Conservation (phyloP, 1,140 invertebrate genomes). For the Pogonus chalceus region DNA sequence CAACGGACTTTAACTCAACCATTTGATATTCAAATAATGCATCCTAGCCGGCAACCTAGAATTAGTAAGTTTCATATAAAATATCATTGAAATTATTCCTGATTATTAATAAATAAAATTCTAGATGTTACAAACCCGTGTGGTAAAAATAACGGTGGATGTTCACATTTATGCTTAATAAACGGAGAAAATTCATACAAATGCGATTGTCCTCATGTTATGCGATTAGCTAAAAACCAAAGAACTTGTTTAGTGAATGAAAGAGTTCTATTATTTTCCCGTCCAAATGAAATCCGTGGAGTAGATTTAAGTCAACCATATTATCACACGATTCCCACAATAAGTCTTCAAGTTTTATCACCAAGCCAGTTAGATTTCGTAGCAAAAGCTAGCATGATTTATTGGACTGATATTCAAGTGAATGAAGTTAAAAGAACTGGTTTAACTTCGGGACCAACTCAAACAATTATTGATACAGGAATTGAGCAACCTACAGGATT, state of each 20-base stretch:
- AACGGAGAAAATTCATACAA: slow-evolving; percentile 47
- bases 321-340: slow-evolving; percentile 68
- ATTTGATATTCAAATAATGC: slow-evolving; percentile 76
- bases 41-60: slow-evolving; percentile 60
- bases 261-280: slow-evolving; percentile 62
- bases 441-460: slow-evolving; percentile 52
- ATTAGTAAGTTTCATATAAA: slow-evolving; percentile 21
- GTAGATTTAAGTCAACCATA: slow-evolving; percentile 65
- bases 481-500: slow-evolving; percentile 49
- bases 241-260: slow-evolving; percentile 62
- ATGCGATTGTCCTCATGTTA: slow-evolving; percentile 73
- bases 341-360: slow-evolving; percentile 51
- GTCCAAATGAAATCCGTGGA: slow-evolving; percentile 68
- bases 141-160: slow-evolving; percentile 61
- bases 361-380: slow-evolving; percentile 61
- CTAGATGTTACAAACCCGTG: slow-evolving; percentile 51
- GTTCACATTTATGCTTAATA: slow-evolving; percentile 68
- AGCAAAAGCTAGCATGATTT: slow-evolving; percentile 53
- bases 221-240: slow-evolving; percentile 51
- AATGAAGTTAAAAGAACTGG: slow-evolving; percentile 64
- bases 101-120: neutral
- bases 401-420: slow-evolving; percentile 66
- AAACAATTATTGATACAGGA: slow-evolving; percentile 66
- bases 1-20: slow-evolving; percentile 61
- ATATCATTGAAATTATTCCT: neutral